phyloP scores from a whole-genome alignment of 2,888 invertebrate species.

The Cephus rjabovi region DNA sequence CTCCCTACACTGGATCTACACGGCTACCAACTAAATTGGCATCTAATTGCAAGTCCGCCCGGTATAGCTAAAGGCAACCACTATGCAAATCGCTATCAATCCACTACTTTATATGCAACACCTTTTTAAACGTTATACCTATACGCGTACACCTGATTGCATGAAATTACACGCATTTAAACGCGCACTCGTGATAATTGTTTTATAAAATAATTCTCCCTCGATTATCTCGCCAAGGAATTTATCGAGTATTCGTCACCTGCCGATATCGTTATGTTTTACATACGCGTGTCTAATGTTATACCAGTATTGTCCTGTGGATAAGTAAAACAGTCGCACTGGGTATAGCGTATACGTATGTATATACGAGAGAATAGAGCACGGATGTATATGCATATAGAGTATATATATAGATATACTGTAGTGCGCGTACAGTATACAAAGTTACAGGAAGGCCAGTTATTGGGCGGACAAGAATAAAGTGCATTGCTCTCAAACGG shows the following conservation, averaged over 20 bases:
- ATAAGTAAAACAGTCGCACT: not conserved
- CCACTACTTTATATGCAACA: constrained; percentile 23
- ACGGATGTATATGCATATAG: not conserved
- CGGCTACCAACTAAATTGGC: not conserved
- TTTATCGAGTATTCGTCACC: not conserved
- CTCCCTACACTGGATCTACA: not conserved
- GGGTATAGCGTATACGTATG: not conserved
- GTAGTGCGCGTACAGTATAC: not conserved
- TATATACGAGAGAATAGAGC: not conserved
- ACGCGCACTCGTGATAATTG: not conserved
- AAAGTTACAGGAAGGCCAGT: constrained; percentile 29
- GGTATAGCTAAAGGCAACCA: constrained; percentile 19
- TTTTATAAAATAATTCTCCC: not conserved
- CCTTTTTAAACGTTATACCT: constrained; percentile 6
- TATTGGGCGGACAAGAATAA: constrained; percentile 50
- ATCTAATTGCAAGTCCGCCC: constrained; percentile 4
- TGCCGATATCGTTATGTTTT: not conserved
- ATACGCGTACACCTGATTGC: not conserved
- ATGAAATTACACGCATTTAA: not conserved
- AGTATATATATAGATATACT: not conserved
- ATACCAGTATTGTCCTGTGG: not conserved
- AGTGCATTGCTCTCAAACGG: constrained; percentile 48
- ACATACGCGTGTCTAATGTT: not conserved
- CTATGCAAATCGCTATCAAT: constrained; percentile 38
- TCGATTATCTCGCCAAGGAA: not conserved